Percentiles rank a stretch among this genome's conserved stretches.
phyloP scores from a whole-genome alignment of 2,797 vertebrate species.

The Nyctalus aviator region DNA sequence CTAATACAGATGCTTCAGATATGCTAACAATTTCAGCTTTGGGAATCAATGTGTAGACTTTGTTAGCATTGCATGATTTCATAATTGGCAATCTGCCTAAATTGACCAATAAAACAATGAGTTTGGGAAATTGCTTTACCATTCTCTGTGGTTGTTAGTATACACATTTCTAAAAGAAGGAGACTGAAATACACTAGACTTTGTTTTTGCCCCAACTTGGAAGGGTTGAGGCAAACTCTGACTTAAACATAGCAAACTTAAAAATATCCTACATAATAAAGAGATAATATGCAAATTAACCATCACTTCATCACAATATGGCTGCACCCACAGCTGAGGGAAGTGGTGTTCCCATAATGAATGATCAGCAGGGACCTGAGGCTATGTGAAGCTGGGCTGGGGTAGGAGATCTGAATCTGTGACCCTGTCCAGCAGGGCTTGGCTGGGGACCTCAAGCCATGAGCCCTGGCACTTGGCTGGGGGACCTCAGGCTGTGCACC shows the following conservation, averaged over 20 bases:
- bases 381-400: too few species aligned
- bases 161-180: not conserved
- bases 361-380: too few species aligned
- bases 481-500: too few species aligned
- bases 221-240: not conserved
- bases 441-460: too few species aligned
- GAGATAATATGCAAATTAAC: too few species aligned
- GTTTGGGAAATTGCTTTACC: conserved; percentile 36
- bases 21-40: conserved; percentile 31
- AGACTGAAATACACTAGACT: not conserved
- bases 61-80: not conserved
- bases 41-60: not conserved
- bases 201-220: not conserved
- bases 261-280: not conserved
- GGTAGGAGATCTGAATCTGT: too few species aligned
- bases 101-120: conserved; percentile 33
- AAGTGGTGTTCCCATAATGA: too few species aligned
- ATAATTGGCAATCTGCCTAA: not conserved
- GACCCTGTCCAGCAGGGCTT: too few species aligned
- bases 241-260: conserved; percentile 8
- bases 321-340: too few species aligned
- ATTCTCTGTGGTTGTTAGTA: not conserved
- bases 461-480: too few species aligned
- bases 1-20: conserved; percentile 54
- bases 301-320: too few species aligned